A percentile compares a stretch with the other conserved stretches of the same genome.
Conservation (phyloP, 1,140 invertebrate genomes). For the Gryllus bimaculatus region DNA sequence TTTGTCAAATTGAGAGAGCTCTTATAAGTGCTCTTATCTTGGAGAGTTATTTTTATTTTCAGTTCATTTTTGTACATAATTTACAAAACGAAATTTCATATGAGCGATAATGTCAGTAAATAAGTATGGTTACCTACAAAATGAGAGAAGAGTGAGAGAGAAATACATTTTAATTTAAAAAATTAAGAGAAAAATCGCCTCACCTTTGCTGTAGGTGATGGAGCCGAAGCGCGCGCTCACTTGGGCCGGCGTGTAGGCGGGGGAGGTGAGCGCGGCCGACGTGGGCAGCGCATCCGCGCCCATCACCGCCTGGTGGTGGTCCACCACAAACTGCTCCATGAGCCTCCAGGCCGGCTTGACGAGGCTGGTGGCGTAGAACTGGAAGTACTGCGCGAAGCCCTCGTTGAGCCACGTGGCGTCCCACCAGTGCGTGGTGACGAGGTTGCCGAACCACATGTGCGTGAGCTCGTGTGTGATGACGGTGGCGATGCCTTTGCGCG, state of each 20-base stretch:
- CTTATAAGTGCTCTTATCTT: too few relatives aligned
- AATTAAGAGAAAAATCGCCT: constrained; percentile 19
- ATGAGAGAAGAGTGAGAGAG: too few relatives aligned
- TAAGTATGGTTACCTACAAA: too few relatives aligned
- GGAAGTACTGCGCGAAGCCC: constrained; percentile 41
- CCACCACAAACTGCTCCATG: constrained; percentile 57
- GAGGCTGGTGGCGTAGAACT: constrained; percentile 31
- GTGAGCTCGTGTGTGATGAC: constrained; percentile 44
- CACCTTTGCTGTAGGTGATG: constrained; percentile 64
- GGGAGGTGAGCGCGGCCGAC: constrained; percentile 31
- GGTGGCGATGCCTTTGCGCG: constrained; percentile 32
- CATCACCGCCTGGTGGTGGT: constrained; percentile 38
- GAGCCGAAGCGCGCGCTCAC: constrained; percentile 54
- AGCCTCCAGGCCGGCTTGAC: constrained; percentile 45
- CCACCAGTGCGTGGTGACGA: constrained; percentile 37
- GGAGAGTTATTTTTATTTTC: too few relatives aligned
- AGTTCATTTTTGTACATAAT: too few relatives aligned
- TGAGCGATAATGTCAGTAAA: too few relatives aligned
- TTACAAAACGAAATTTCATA: too few relatives aligned
- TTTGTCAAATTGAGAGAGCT: too few relatives aligned
- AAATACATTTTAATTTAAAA: too few relatives aligned
- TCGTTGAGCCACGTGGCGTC: constrained; percentile 47
- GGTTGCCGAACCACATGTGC: constrained; percentile 42
- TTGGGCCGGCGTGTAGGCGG: constrained; percentile 37
- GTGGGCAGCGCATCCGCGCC: constrained; percentile 25